Evolutionary conservation across 1,140 invertebrate species (phyloP), one percentile per base, ranked within the genome.

Genomic region (Harpegnathos saltator): DNA sequence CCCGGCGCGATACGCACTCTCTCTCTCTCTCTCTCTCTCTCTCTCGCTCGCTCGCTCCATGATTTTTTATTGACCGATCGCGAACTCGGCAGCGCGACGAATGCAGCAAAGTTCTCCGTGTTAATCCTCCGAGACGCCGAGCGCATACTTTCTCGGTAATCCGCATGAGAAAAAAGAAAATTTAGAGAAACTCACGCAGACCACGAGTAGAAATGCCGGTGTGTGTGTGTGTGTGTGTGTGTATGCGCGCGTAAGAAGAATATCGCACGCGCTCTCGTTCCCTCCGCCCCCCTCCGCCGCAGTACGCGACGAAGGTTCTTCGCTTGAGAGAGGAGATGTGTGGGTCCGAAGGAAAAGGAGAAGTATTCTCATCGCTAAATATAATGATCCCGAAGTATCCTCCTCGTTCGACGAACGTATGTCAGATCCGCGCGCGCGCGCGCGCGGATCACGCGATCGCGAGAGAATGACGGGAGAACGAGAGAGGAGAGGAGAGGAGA

Each of bases 121-220:
- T 17, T 73, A 59, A 73, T 73, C 56, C 56, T 33, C 56, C 66
- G 48, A 69, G 48, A 69, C 66, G 17, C 71, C 38, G 56, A 73
- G 44, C n/a, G n/a, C 33, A 59, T 61, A 73, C 33, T 59, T 73
- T 73, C 56, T 73, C 68, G n/a, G 29, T 22, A 73, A 19, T 73
- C 61, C 19, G 15, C 38, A 22, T 44, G 24, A 22, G 12, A 59
- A 44, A 73, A 73, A n/a, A n/a, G n/a, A 59, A 44, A 73, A 73
- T 33, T 73, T 61, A 24, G 59, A 19, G 44, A 73, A 73, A 59
- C 56, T 61, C 56, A 44, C 56, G 44, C 63, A 69, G 26, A 38
- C 3, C 48, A 19, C 26, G 52, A 69, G 33, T 56, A 33, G 26
- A 38, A 59, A 59, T 59, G 56, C 14, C 54, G 19, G 58, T 73